Evolutionary conservation across 2,113 vertebrate species (phyloP).

Genomic region (Podarcis raffonei): DNA sequence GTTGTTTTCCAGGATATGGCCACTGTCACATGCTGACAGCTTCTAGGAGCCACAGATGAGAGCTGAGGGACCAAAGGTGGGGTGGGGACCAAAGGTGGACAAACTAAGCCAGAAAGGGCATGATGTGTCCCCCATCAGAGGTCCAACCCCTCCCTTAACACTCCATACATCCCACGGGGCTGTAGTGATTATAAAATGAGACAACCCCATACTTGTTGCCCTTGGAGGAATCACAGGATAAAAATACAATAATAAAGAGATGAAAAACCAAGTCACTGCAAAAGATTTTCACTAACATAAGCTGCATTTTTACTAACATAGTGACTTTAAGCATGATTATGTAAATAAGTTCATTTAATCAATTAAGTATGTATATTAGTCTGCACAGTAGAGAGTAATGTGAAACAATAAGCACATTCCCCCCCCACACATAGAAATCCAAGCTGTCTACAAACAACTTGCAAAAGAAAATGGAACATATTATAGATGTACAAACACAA

Average conservation of each 20-base stretch:
- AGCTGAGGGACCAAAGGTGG: no score
- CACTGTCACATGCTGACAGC: no score
- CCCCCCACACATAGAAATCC: no score
- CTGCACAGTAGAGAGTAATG: neutral
- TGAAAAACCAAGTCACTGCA: neutral
- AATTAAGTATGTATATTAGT: neutral
- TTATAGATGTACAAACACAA: constrained; percentile 61
- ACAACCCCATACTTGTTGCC: neutral
- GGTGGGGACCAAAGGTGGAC: no score
- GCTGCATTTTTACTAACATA: neutral
- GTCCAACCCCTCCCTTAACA: no score
- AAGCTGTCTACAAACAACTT: neutral
- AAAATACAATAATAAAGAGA: neutral
- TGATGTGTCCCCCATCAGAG: no score
- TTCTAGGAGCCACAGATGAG: no score
- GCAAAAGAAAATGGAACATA: neutral
- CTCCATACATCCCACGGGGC: neutral
- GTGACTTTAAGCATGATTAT: neutral
- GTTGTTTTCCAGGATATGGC: no score
- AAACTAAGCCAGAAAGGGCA: no score
- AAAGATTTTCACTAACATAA: neutral
- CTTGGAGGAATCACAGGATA: neutral
- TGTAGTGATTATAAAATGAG: neutral
- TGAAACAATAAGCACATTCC: neutral
- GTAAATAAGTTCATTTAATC: neutral